phyloP scores from a whole-genome alignment of 2,113 vertebrate species.

The Thalassarche chlororhynchos region DNA sequence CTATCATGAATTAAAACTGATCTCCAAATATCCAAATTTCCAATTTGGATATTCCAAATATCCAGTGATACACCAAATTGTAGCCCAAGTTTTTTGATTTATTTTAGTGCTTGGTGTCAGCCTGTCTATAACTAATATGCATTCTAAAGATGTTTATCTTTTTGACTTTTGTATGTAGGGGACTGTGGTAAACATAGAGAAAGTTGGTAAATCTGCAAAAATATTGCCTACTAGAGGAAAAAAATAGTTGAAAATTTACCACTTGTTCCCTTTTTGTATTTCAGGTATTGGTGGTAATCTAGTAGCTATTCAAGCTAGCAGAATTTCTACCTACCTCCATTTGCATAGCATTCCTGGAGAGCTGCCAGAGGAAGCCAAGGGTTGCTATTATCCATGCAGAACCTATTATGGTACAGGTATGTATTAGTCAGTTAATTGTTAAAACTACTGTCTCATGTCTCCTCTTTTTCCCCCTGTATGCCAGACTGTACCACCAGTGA shows the following conservation, averaged over 20 bases:
- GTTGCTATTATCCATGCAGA: slow-evolving; percentile 90
- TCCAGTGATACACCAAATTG: neutral
- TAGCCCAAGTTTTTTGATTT: neutral
- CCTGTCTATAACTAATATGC: neutral
- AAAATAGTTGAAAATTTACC: neutral
- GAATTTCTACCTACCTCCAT: slow-evolving; percentile 96
- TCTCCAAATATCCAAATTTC: neutral
- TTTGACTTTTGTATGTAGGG: neutral
- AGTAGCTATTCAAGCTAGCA: slow-evolving; percentile 97
- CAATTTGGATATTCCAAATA: neutral
- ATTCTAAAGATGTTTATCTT: neutral
- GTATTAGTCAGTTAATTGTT: neutral
- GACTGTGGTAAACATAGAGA: neutral
- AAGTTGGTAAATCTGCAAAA: neutral
- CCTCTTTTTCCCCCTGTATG: neutral
- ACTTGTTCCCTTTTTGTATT: neutral
- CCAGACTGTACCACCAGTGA: no score
- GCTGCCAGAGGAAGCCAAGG: slow-evolving; percentile 88
- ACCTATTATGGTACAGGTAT: slow-evolving; percentile 92
- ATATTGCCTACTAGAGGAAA: neutral
- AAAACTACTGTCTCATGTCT: neutral
- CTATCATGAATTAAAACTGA: neutral
- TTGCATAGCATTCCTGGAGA: slow-evolving; percentile 91
- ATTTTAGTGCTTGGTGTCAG: neutral
- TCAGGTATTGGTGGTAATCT: slow-evolving; percentile 97